Percentiles rank a stretch among this genome's conserved stretches.
These are phyloP conservation scores for Eleginops maclovinus DNA, from an alignment of 2,113 vertebrate species.

Conservation along the genomic window DNA sequence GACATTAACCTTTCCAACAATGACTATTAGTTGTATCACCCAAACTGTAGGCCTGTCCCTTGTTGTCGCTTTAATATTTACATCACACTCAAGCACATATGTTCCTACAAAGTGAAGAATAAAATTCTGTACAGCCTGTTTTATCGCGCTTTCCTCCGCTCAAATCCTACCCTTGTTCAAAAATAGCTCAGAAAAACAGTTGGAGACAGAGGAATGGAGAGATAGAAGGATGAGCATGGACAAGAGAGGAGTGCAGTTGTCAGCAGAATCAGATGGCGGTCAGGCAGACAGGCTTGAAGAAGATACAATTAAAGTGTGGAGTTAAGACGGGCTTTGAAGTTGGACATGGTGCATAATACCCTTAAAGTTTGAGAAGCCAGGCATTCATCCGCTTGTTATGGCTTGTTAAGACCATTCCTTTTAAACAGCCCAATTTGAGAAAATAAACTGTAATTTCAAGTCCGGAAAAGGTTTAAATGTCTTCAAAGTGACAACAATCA, in stretches of 20 bases:
- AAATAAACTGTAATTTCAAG: constrained; percentile 84
- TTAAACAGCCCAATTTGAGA: constrained; percentile 78
- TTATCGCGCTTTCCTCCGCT: constrained; percentile 31
- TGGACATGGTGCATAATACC: constrained; percentile 82
- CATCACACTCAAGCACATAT: constrained; percentile 54
- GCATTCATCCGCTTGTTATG: constrained; percentile 83
- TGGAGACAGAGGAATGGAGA: constrained; percentile 66
- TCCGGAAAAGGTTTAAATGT: constrained; percentile 67
- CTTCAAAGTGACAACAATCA: constrained; percentile 48
- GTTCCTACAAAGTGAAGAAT: constrained; percentile 59
- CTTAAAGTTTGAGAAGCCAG: constrained; percentile 78
- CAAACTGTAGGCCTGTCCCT: constrained; percentile 25
- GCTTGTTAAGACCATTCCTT: constrained; percentile 80
- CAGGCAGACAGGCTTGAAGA: constrained; percentile 84
- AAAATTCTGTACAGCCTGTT: constrained; percentile 37
- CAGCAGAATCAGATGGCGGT: constrained; percentile 88
- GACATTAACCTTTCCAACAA: too few species aligned
- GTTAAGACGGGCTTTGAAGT: constrained; percentile 92
- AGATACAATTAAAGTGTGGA: constrained; percentile 91
- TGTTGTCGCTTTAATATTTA: constrained; percentile 41
- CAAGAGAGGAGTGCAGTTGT: constrained; percentile 80
- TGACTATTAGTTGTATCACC: constrained; percentile 51
- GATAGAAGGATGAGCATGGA: constrained; percentile 73
- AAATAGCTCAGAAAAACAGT: constrained; percentile 60
- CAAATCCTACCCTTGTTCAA: constrained; percentile 62